These are phyloP conservation scores for Drosophila cognata DNA, from an alignment of 2,888 invertebrate genomes.

Conservation along the genomic window DNA sequence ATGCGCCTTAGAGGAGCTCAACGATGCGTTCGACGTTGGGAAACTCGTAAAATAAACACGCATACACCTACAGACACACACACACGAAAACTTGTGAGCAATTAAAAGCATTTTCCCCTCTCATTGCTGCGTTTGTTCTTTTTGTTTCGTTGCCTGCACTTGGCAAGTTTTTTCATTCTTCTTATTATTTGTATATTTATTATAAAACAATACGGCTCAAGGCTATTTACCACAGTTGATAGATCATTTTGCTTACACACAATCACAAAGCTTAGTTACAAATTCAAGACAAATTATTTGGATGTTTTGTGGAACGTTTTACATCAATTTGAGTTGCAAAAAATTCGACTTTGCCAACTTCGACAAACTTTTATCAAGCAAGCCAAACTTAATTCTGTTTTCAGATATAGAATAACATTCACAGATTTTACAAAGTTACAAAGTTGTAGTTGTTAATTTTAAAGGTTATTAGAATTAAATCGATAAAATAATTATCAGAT, in stretches of 20 bases:
- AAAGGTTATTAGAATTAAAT: not conserved
- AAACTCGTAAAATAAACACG: constrained; percentile 25
- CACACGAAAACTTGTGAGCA: constrained; percentile 44
- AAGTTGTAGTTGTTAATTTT: not conserved
- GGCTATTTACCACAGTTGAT: not conserved
- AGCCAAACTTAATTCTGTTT: not conserved
- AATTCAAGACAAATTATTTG: not conserved
- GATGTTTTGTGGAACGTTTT: not conserved
- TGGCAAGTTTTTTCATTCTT: constrained; percentile 11
- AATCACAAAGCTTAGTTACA: not conserved
- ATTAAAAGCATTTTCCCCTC: constrained; percentile 50
- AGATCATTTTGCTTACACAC: constrained; percentile 1
- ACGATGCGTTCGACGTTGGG: constrained; percentile 46
- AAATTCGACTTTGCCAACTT: not conserved
- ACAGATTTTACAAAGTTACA: not conserved
- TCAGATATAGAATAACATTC: not conserved
- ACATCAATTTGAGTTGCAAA: not conserved
- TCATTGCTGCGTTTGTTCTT: constrained; percentile 13
- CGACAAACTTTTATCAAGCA: not conserved
- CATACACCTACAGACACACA: constrained; percentile 6
- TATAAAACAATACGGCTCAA: not conserved
- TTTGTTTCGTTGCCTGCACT: constrained; percentile 20
- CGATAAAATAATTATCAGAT: not conserved
- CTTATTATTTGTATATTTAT: constrained; percentile 12
- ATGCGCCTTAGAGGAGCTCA: constrained; percentile 41